Conservation (phyloP, 2,113 vertebrate species). For the Plecturocebus donacophilus region DNA sequence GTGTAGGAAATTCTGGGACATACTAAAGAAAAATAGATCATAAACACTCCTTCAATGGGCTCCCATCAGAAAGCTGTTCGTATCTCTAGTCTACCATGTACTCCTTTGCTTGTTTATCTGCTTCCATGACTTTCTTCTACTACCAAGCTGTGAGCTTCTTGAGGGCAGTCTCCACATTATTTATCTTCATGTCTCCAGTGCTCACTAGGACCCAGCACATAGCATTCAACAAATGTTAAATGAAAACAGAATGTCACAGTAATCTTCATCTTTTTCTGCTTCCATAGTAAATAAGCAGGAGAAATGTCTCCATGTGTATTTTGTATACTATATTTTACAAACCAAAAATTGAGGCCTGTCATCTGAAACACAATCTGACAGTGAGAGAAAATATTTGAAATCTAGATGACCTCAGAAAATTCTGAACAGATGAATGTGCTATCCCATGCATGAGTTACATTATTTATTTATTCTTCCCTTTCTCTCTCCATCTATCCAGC, state of each 20-base stretch:
- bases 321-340: neutral
- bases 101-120: neutral
- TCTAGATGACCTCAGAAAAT: neutral
- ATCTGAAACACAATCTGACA: neutral
- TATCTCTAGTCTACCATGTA: neutral
- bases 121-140: neutral
- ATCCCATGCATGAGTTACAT: neutral
- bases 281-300: constrained; percentile 11
- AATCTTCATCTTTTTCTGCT: constrained; percentile 19
- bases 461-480: neutral
- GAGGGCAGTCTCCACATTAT: neutral
- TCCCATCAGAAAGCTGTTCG: neutral
- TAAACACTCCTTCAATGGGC: neutral
- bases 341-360: neutral
- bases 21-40: neutral
- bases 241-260: neutral
- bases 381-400: constrained; percentile 29
- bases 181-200: neutral
- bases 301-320: neutral
- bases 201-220: neutral
- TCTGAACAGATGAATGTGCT: neutral
- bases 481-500: neutral
- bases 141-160: neutral
- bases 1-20: neutral
- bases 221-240: neutral